Evolutionary conservation across 1,140 invertebrate genomes (phyloP), one percentile per base, ranked within the genome.

Genomic region (Drosophila subobscura): DNA sequence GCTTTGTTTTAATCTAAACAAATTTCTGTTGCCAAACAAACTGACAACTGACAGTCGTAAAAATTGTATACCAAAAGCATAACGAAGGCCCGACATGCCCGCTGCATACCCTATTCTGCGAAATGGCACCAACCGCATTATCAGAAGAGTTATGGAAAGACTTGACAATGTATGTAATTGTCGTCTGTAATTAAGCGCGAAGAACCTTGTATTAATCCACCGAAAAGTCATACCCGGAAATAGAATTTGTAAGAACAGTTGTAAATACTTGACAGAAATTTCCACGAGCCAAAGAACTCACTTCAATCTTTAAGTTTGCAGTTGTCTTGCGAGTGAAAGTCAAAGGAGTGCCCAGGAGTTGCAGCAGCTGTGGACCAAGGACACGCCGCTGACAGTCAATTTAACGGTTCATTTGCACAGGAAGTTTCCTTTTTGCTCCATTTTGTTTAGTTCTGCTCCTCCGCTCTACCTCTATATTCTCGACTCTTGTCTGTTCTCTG

Each of bases 351-450:
- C 63, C 25, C 10, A 12, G 33, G 33, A 68, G 54, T 64, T 72
- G 61, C 77, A 70, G 74, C 70, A 67, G 68, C 12, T 44, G 54
- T 33, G 29, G 8, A 3, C 8, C 3, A 4, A 51, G 57, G 22
- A 56, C 72, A 56, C 63, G 79, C 7, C 4, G 10, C 33, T 37
- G 33, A 37, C 68, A 77, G 47, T 72, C 64, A 85, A 86, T 81
- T 85, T 86, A 86, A 74, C 83, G 77, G 67, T 86, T 80, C 81
- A 86, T 86, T 85, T 81, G 71, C 71, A 70, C 72, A 83, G 61
- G 66, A 49, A 68, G 55, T 68, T 56, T 44, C 40, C 27, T 54
- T 29, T 33, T 61, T 55, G 16, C 25, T 14, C 46, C 37, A 44
- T 33, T 65, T 37, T 27, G n/a, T 5, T 66, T 46, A 22, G 55